Percentiles rank a stretch among this genome's conserved stretches.
Conservation (phyloP, 2,888 invertebrate species). For the Hydrotaea diabolus region DNA sequence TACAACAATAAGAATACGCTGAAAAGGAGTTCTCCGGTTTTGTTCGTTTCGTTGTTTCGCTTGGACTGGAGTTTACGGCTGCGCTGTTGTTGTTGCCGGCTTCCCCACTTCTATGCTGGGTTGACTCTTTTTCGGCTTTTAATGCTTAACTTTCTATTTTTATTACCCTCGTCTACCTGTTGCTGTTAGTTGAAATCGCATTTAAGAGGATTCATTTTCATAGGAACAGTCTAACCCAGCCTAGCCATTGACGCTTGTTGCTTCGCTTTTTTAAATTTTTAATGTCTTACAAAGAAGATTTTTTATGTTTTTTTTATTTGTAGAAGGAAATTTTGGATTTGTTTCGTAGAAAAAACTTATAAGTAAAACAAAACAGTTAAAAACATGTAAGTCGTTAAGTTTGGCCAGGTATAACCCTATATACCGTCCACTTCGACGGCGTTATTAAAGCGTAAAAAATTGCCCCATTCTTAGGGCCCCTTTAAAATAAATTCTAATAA, state of each 20-base stretch:
- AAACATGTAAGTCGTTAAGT: too few species aligned
- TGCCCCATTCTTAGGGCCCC: too few species aligned
- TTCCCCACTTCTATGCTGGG: background rate
- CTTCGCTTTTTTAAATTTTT: background rate
- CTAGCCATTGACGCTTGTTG: background rate
- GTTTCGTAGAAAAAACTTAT: too few species aligned
- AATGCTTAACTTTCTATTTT: slow-evolving; percentile 61
- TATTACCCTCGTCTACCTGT: slow-evolving; percentile 41
- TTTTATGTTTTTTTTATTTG: background rate
- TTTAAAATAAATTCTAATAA: too few species aligned
- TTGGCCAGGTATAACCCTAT: too few species aligned
- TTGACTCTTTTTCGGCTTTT: slow-evolving; percentile 7
- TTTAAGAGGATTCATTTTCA: slow-evolving; percentile 49
- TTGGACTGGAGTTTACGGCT: slow-evolving; percentile 21
- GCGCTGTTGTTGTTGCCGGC: background rate
- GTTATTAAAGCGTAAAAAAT: too few species aligned
- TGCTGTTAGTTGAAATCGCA: background rate
- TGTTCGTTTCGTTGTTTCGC: slow-evolving; percentile 5
- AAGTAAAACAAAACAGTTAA: too few species aligned
- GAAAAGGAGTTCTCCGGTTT: slow-evolving; percentile 53
- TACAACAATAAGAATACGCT: slow-evolving; percentile 12
- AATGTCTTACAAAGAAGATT: background rate
- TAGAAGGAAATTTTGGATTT: background rate
- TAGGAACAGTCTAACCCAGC: background rate
- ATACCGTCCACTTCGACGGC: too few species aligned